Base-by-base conservation (phyloP, 2,888 invertebrate genomes). In the Mimas tiliae region DNA sequence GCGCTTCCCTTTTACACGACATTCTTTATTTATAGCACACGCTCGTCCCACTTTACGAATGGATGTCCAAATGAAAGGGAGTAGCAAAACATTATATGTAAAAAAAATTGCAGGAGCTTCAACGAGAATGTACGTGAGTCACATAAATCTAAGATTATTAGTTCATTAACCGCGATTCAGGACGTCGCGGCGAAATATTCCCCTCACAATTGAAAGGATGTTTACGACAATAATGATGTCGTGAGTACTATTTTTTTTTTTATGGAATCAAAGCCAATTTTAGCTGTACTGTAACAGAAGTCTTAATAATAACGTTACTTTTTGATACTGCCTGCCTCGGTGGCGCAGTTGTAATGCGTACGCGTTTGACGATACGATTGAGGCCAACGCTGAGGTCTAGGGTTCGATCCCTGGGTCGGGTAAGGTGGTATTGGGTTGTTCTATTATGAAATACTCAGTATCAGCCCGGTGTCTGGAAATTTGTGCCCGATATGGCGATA, bases 21-120 rank as follows among this genome's bases (percentile, higher is more conserved):
- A 86, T 87, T 82, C 76, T 76, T 83, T 86, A 87, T 87, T 87
- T 83, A 87, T 84, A 72, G 74, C 78, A 74, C 84, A 81, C 84
- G 85, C 81, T 78, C 74, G 85, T 78, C 78, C 85, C 79, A 83
- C 82, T 85, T 86, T 80, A 79, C 81, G 79, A 83, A 83, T 84
- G 79, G 77, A 79, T 79, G 80, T 81, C 78, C 81, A 78, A 87
- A 85, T 84, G 80, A 82, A 84, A 79, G 79, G 68, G 74, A 73
- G 76, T 69, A 72, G 70, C 72, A 72, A 75, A 76, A 76, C 68
- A 65, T 27, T 65, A 68, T 64, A 68, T 65, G 51, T 64, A 63
- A 69, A 70, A 71, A n/a, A 68, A 53, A 64, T 45, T 64, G 64
- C 47, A 47, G 27, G n/a, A 53, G 34, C 27, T 27, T 38, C 52